Evolutionary conservation across 92 coral and sea anemone genomes (phyloP), one percentile per base, ranked within the genome.

Genomic region (Epizoanthus rinbou): DNA sequence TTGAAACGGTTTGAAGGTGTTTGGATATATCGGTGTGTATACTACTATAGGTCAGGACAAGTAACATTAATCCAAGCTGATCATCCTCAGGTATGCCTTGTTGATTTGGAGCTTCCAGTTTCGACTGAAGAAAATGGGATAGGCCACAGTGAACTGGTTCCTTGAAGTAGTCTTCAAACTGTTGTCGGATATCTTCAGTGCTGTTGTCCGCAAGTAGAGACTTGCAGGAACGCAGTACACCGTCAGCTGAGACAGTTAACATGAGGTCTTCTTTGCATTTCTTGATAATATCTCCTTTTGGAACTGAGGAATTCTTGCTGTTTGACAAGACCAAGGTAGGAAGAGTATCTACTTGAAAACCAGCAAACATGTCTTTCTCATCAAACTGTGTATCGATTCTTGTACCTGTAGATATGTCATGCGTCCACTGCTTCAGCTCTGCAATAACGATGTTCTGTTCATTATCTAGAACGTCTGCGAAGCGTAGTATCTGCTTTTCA

Each of bases 401-500:
- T 81, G 57, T 60, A 81, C 57, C 76, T 14, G 76, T 73, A 68
- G 86, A 85, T 53, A 89, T 60, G 43, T 50, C 62, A 8, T 16
- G 17, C 59, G 67, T 79, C 92, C 92, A 89, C 7, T 15, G 16
- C 52, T 58, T 16, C 18, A 89, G 79, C 41, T 85, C 62, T 37
- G 2, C 11, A 43, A 85, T 57, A 28, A 74, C 57, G 22, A 24
- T 43, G 70, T 43, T 39, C 43, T 89, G 82, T 8, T 41, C n/a
- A 7, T 56, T 66, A 59, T 23, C 60, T 68, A 89, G 62, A 24
- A 85, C 92, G 59, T 89, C 92, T 41, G 74, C 24, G 80, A 86
- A 89, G 22, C 92, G 92, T 16, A 89, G 86, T 31, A 86, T 43
- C 69, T 89, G 92, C 45, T 89, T 89, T 79, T 89, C 92, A 41